A percentile compares a stretch with the other conserved stretches of the same genome.
phyloP scores from a whole-genome alignment of 2,113 vertebrate species.

The Cygnus buccinator region DNA sequence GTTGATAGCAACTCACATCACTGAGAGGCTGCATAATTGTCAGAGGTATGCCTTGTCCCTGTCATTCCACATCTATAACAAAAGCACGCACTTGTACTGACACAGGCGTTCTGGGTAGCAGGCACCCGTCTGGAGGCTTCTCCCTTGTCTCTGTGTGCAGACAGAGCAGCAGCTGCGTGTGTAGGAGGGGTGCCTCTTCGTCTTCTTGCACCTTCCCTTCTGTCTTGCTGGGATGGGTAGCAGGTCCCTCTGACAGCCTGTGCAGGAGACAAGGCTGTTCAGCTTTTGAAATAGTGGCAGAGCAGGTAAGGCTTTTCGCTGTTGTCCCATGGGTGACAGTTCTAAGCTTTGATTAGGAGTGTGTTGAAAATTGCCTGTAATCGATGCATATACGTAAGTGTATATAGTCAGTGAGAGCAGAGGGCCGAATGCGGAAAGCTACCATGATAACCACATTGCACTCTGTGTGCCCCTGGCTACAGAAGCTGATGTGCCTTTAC shows the following conservation, averaged over 20 bases:
- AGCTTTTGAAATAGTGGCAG: neutral
- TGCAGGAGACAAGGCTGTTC: neutral
- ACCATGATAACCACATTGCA: neutral
- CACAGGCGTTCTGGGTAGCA: neutral
- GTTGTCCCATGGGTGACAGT: neutral
- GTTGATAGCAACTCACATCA: fast-evolving
- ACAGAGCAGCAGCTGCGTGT: neutral
- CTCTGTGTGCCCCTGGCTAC: neutral
- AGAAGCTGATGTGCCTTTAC: neutral
- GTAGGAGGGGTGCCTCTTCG: neutral
- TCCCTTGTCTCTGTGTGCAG: neutral
- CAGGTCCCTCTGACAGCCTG: neutral
- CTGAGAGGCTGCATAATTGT: neutral
- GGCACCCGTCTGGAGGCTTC: conserved; percentile 1
- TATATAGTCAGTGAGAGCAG: neutral
- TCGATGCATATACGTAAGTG: fast-evolving
- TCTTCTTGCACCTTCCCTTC: neutral
- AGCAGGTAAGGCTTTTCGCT: neutral
- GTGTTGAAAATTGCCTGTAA: neutral
- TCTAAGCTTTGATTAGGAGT: neutral
- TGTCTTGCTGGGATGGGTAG: neutral
- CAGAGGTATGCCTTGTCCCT: neutral
- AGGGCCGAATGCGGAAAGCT: neutral
- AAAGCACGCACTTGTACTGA: fast-evolving
- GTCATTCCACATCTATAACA: neutral